These are phyloP conservation scores for Deilephila elpenor DNA, from an alignment of 2,888 invertebrate genomes.

Conservation along the genomic window DNA sequence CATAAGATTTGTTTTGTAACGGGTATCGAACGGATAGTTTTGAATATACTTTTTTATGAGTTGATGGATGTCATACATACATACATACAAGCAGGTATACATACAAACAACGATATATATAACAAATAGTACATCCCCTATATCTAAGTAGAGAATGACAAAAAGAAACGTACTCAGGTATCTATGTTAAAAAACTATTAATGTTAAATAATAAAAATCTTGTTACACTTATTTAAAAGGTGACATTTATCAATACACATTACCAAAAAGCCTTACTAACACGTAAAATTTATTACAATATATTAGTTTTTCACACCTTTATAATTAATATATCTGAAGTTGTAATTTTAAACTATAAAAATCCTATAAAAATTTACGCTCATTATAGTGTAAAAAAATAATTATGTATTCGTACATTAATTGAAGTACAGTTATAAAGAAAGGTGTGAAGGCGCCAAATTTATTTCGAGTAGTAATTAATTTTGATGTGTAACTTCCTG, in stretches of 20 bases:
- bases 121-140: too few species aligned
- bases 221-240: too few species aligned
- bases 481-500: constrained; percentile 14
- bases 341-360: neutral
- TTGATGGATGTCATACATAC: neutral
- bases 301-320: neutral
- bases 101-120: too few species aligned
- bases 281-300: neutral
- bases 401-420: neutral
- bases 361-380: neutral
- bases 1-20: too few species aligned
- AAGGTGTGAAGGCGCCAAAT: constrained; percentile 25
- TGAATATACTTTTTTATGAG: neutral
- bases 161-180: too few species aligned
- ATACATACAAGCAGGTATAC: neutral
- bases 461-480: constrained; percentile 14
- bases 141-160: too few species aligned
- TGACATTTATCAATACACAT: neutral
- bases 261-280: neutral
- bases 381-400: neutral
- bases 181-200: too few species aligned
- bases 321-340: neutral
- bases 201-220: too few species aligned
- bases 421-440: constrained; percentile 21
- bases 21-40: too few species aligned